Evolutionary conservation across 2,113 vertebrate genomes (phyloP), one percentile per base, ranked within the genome.

Genomic region (Barbus barbus): DNA sequence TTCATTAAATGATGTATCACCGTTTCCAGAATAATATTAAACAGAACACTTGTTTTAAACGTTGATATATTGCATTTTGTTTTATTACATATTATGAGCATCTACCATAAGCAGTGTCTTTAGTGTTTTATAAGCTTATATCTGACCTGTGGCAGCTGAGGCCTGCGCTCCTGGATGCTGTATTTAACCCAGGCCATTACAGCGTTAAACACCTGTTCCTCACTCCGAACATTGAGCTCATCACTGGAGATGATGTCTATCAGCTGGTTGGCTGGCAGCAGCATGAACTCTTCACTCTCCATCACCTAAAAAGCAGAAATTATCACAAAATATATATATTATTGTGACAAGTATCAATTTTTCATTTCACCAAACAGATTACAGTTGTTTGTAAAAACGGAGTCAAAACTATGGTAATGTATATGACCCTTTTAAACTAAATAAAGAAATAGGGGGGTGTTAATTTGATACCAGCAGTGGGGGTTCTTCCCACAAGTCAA

Each of bases 111-210:
- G n/a, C 71, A 46, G 41, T 56, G 9, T 77, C 18, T 56, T 2
- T 36, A 36, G 75, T 58, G 31, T 36, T 56, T 14, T 0, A 74
- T 46, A 9, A 9, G 12, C 24, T 74, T 48, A 16, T 2, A 9
- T 81, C 83, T 81, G 85, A 99, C 98, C 97, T 99, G 98, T 14
- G 98, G 97, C 9, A 99, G 93, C 88, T 99, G 98, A 8, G 96
- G 97, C 28, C 98, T 93, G 58, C 98, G 95, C 74, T 99, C 97
- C 89, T 99, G 98, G 90, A 99, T 99, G 93, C 97, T 98, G 92
- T 99, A 99, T 83, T 99, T 99, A 74, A 99, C 97, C 98, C 98
- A 99, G 76, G 98, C 97, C 97, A 99, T 99, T 83, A 99, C 98
- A 0, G 98, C 98, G 0, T 96, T 99, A 92, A 99, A 99, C 76